Conservation (phyloP, 2,888 invertebrate species). For the Chrysopilus asiliformis region DNA sequence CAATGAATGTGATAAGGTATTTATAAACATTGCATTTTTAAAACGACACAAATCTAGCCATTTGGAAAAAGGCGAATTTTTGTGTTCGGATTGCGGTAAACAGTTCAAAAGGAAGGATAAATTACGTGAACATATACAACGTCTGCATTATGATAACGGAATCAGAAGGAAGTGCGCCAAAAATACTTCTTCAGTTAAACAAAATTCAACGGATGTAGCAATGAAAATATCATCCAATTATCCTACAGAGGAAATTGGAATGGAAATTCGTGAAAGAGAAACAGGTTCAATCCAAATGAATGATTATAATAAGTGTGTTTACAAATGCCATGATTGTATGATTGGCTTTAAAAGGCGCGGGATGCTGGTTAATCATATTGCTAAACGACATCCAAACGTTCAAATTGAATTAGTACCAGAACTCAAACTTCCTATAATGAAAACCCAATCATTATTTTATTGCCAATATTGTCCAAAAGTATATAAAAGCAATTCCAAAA, state of each 20-base stretch:
- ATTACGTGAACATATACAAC: conserved; percentile 16
- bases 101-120: conserved; percentile 52
- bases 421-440: conserved; percentile 61
- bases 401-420: conserved; percentile 54
- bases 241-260: background rate
- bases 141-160: conserved; percentile 14
- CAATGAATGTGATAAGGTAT: conserved; percentile 52
- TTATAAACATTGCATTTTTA: conserved; percentile 57
- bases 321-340: conserved; percentile 62
- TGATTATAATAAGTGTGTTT: conserved; percentile 58
- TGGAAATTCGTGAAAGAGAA: background rate
- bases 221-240: background rate
- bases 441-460: conserved; percentile 64
- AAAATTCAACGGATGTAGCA: conserved; percentile 1
- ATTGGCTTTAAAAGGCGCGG: conserved; percentile 68
- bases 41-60: conserved; percentile 48
- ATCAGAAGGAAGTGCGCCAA: conserved; percentile 5
- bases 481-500: conserved; percentile 73
- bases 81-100: conserved; percentile 62
- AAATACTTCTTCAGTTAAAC: background rate
- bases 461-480: conserved; percentile 75
- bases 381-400: conserved; percentile 57
- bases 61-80: conserved; percentile 51
- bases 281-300: conserved; percentile 5
- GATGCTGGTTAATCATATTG: conserved; percentile 74